These are phyloP conservation scores for Tetranychus piercei DNA, from an alignment of 2,888 invertebrate species.

Conservation along the genomic window DNA sequence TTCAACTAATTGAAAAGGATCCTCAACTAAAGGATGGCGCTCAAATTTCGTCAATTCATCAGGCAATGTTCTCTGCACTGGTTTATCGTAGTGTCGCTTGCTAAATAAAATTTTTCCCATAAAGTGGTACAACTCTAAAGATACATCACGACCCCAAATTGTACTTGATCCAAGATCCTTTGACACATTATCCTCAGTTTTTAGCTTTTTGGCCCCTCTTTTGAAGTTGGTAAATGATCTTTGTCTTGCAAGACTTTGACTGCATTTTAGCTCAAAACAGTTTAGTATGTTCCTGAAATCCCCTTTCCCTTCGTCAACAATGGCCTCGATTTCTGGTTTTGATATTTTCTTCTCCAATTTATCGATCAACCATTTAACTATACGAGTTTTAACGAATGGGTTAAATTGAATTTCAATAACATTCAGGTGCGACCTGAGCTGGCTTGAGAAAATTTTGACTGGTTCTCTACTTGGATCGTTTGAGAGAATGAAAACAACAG, in stretches of 20 bases:
- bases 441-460: not conserved
- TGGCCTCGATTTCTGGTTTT: not conserved
- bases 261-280: not conserved
- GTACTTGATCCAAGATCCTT: not conserved
- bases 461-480: not conserved
- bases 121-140: not conserved
- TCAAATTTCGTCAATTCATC: not conserved
- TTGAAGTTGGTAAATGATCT: not conserved
- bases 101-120: not conserved
- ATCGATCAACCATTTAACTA: not conserved
- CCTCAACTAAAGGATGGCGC: not conserved
- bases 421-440: not conserved
- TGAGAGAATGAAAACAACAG: not conserved
- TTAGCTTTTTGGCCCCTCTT: not conserved
- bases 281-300: not conserved
- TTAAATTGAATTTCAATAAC: not conserved
- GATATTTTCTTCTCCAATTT: not conserved
- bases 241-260: not conserved
- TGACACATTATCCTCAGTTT: not conserved
- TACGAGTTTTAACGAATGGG: not conserved
- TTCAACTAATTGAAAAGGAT: not conserved
- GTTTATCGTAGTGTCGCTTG: not conserved
- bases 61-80: not conserved
- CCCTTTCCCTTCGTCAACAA: not conserved
- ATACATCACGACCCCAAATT: not conserved